Evolutionary conservation across 2,888 invertebrate genomes (phyloP).

Genomic region (Hymenopus coronatus): DNA sequence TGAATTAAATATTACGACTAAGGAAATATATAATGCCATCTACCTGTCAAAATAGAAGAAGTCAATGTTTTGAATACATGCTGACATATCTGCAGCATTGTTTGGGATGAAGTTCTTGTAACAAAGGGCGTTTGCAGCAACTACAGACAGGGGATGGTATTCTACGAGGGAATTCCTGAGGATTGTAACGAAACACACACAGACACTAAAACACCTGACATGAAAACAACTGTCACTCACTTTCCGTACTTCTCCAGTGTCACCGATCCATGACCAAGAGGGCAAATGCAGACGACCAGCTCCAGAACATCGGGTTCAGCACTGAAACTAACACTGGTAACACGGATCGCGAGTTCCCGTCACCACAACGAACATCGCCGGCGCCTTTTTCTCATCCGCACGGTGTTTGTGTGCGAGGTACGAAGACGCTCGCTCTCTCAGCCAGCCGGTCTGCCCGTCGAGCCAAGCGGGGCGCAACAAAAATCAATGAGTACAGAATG

Average conservation of each 20-base stretch:
- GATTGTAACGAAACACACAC: background rate
- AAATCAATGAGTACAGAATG: slow-evolving; percentile 25
- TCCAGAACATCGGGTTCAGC: background rate
- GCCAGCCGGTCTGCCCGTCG: background rate
- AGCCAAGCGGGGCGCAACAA: slow-evolving; percentile 14
- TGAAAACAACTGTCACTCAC: background rate
- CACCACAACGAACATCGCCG: background rate
- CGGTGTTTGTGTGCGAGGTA: background rate
- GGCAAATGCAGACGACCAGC: background rate
- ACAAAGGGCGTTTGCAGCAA: background rate
- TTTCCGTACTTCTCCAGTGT: background rate
- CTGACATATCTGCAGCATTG: background rate
- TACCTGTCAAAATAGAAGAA: background rate
- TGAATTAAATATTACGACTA: background rate
- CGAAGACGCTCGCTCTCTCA: background rate
- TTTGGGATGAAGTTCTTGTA: background rate
- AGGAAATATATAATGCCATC: background rate
- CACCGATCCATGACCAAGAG: background rate
- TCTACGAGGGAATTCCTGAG: background rate
- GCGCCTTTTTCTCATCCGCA: background rate
- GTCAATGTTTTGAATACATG: background rate
- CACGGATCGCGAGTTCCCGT: background rate
- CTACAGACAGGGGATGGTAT: background rate
- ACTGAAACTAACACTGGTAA: background rate
- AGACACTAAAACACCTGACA: background rate